phyloP scores from a whole-genome alignment of 2,888 invertebrate species.

The Cephus pulcher region DNA sequence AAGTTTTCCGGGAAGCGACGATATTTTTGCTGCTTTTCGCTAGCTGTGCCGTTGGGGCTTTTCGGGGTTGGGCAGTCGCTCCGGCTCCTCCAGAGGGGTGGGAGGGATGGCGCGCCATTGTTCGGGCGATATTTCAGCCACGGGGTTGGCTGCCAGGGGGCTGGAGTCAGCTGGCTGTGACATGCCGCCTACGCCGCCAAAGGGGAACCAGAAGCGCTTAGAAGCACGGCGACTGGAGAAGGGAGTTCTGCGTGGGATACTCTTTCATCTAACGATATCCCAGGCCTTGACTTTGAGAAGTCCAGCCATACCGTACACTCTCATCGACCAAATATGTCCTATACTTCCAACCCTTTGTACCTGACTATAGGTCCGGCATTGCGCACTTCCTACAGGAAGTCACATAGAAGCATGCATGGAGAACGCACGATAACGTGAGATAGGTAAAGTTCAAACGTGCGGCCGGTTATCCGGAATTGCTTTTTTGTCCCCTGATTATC shows the following conservation, averaged over 20 bases:
- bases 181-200: constrained; percentile 63
- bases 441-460: not conserved
- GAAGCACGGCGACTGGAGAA: constrained; percentile 56
- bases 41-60: constrained; percentile 10
- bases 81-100: constrained; percentile 13
- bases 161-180: constrained; percentile 66
- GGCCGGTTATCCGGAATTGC: not conserved
- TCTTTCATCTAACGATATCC: constrained; percentile 55
- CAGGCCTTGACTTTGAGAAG: constrained; percentile 52
- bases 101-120: constrained; percentile 58
- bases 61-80: constrained; percentile 8
- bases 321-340: not conserved
- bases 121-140: constrained; percentile 64
- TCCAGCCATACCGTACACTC: constrained; percentile 18
- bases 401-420: not conserved
- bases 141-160: constrained; percentile 55
- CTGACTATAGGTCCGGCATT: not conserved
- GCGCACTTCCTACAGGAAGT: not conserved
- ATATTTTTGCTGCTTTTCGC: constrained; percentile 51
- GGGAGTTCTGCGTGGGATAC: constrained; percentile 40
- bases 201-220: constrained; percentile 62
- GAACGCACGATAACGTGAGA: not conserved
- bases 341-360: not conserved
- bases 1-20: constrained; percentile 50
- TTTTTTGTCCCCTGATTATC: not conserved